phyloP scores from a whole-genome alignment of 2,113 vertebrate genomes.

The Thamnaconus septentrionalis region DNA sequence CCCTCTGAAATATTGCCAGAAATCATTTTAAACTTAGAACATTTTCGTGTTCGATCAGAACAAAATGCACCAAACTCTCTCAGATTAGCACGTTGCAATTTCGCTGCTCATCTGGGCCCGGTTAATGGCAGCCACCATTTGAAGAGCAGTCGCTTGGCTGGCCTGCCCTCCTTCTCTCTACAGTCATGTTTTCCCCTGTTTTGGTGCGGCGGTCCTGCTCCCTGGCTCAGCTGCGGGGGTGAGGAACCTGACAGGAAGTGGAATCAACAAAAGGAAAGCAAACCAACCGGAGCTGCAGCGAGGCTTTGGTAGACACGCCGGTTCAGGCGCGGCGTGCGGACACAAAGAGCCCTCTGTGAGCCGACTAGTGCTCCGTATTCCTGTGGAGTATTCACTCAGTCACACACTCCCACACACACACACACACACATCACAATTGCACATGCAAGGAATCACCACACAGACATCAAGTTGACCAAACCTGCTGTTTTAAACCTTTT shows the following conservation, averaged over 20 bases:
- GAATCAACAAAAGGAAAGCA: conserved; percentile 58
- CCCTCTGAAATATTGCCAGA: too few relatives aligned
- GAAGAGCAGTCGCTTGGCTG: background rate
- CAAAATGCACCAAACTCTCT: too few relatives aligned
- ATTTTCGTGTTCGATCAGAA: too few relatives aligned
- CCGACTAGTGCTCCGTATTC: conserved; percentile 64
- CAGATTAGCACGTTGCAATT: too few relatives aligned
- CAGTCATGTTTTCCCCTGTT: conserved; percentile 18
- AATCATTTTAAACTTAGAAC: too few relatives aligned
- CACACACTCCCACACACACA: background rate
- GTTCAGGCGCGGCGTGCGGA: conserved; percentile 48
- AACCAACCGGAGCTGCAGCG: conserved; percentile 48
- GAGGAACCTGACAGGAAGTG: conserved; percentile 61
- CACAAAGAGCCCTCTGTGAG: conserved; percentile 74
- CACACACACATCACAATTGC: conserved; percentile 16
- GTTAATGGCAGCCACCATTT: background rate
- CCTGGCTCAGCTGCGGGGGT: conserved; percentile 61
- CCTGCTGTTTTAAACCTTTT: background rate
- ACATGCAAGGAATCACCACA: background rate
- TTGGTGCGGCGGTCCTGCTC: conserved; percentile 5
- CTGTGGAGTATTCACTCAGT: conserved; percentile 54
- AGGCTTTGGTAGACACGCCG: conserved; percentile 50
- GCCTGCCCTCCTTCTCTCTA: conserved; percentile 4
- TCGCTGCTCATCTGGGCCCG: background rate
- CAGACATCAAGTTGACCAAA: conserved; percentile 1